phyloP scores from a whole-genome alignment of 2,888 invertebrate genomes.

The Falcaria lacertinaria region DNA sequence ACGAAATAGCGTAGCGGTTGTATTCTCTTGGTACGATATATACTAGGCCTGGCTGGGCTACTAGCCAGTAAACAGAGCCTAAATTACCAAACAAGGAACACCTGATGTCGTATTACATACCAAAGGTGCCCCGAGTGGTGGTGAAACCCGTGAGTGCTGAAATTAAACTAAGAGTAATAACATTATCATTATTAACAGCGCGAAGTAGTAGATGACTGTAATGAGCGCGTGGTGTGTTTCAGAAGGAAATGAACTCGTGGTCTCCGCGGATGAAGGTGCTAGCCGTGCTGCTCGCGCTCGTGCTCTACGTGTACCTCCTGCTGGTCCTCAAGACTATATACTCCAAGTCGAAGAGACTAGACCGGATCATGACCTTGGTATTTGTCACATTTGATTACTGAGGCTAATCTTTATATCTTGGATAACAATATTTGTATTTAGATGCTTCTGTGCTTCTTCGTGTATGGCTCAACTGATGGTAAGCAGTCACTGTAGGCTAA shows the following conservation, averaged over 20 bases:
- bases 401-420: too few relatives aligned
- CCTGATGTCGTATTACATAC: not conserved
- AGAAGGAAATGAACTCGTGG: conserved; percentile 23
- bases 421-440: too few relatives aligned
- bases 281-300: conserved; percentile 20
- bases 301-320: conserved; percentile 26
- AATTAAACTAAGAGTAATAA: conserved; percentile 1
- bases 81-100: too few relatives aligned
- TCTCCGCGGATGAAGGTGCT: conserved; percentile 25
- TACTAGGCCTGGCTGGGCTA: too few relatives aligned
- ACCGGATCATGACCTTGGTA: conserved; percentile 31
- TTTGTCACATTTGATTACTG: not conserved
- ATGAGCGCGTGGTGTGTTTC: not conserved
- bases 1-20: too few relatives aligned
- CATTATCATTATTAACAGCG: too few relatives aligned
- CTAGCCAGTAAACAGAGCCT: too few relatives aligned
- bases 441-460: too few relatives aligned
- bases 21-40: too few relatives aligned
- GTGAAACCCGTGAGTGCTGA: conserved; percentile 30
- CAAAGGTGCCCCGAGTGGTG: conserved; percentile 25
- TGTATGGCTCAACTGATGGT: too few relatives aligned
- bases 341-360: conserved; percentile 31
- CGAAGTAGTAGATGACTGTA: not conserved
- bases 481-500: too few relatives aligned
- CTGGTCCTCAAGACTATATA: conserved; percentile 30